Conservation (phyloP, 2,113 vertebrate species). For the Scomber colias region DNA sequence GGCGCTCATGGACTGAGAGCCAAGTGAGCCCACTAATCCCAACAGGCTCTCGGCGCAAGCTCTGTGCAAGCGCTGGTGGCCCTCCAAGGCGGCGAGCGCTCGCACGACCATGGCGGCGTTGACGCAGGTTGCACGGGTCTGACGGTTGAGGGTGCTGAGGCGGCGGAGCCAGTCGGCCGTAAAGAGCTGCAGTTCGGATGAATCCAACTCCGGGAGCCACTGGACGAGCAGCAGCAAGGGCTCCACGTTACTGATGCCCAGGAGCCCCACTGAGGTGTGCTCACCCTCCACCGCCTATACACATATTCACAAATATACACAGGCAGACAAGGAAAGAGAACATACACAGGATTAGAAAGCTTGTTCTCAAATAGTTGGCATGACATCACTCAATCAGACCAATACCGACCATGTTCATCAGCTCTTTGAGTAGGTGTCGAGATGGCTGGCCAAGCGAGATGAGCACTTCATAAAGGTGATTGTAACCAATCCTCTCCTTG, state of each 20-base stretch:
- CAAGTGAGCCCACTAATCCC: slow-evolving; percentile 91
- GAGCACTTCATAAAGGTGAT: slow-evolving; percentile 94
- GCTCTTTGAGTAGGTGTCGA: slow-evolving; percentile 92
- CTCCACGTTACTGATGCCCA: slow-evolving; percentile 98
- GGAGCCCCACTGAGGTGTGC: slow-evolving; percentile 94
- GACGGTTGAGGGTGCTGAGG: slow-evolving; percentile 94
- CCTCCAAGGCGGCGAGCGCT: slow-evolving; percentile 88
- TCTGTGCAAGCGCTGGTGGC: slow-evolving; percentile 84
- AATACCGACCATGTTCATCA: slow-evolving; percentile 94
- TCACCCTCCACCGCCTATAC: slow-evolving; percentile 95
- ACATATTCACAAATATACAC: background rate
- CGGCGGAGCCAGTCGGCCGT: slow-evolving; percentile 93
- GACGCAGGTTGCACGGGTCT: slow-evolving; percentile 94
- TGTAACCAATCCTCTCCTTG: slow-evolving; percentile 98
- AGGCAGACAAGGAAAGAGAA: background rate
- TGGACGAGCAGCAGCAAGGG: slow-evolving; percentile 94
- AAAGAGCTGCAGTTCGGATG: slow-evolving; percentile 92
- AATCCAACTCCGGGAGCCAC: slow-evolving; percentile 96
- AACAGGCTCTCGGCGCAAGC: slow-evolving; percentile 93
- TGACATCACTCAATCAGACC: background rate
- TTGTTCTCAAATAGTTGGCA: background rate
- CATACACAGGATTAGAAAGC: background rate
- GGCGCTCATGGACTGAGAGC: slow-evolving; percentile 93
- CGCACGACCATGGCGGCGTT: slow-evolving; percentile 92
- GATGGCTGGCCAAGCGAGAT: slow-evolving; percentile 95